Evolutionary conservation across 2,797 vertebrate genomes (phyloP).

Genomic region (Glyptemys insculpta): DNA sequence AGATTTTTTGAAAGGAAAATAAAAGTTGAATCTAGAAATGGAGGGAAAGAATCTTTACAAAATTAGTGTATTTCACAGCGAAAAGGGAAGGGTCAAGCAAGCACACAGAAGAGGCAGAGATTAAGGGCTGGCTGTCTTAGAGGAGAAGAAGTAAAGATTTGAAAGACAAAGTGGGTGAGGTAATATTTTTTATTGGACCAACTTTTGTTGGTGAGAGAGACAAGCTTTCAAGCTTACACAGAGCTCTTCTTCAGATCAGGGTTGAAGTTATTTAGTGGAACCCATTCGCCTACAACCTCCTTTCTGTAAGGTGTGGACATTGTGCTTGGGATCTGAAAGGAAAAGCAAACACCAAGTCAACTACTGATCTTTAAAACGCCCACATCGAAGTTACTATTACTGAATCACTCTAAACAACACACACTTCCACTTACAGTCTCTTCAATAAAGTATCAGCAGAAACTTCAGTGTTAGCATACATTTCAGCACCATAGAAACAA

Average conservation of each 20-base stretch:
- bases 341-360: neutral
- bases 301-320: neutral
- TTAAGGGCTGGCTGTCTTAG: neutral
- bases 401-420: constrained; percentile 29
- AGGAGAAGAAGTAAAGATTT: neutral
- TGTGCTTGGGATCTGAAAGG: neutral
- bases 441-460: neutral
- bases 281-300: neutral
- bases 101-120: neutral
- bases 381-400: neutral
- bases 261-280: neutral
- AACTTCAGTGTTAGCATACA: constrained; percentile 3
- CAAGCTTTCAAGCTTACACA: neutral
- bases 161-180: neutral
- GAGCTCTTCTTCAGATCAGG: neutral
- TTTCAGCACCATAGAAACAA: constrained; percentile 43
- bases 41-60: neutral
- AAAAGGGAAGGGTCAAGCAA: neutral
- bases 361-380: constrained; percentile 9
- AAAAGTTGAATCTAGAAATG: no score
- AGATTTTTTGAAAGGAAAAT: no score
- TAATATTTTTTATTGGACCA: neutral
- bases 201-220: neutral
- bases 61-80: neutral
- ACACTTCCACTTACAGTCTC: constrained; percentile 26